Evolutionary conservation across 2,888 invertebrate genomes (phyloP).

Genomic region (Nemoura dubitans): DNA sequence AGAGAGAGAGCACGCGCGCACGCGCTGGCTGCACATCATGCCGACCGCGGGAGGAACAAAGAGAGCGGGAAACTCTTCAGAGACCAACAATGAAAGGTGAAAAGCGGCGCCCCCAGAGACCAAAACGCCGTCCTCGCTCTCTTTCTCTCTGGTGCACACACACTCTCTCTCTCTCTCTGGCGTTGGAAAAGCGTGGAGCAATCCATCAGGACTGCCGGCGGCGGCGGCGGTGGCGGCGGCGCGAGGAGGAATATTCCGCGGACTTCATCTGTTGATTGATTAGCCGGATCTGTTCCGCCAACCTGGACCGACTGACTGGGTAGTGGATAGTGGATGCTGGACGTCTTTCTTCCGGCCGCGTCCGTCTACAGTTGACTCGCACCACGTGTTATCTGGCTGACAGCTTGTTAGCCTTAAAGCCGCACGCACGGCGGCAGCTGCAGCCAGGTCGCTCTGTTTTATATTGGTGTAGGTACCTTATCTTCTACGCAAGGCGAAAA

Average conservation of each 20-base stretch:
- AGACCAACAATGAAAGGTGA: not conserved
- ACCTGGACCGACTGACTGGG: no score
- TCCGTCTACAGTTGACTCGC: not conserved
- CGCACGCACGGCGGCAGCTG: not conserved
- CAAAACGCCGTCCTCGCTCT: not conserved
- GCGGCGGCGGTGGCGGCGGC: not conserved
- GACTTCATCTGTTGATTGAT: not conserved
- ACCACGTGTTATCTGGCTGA: not conserved
- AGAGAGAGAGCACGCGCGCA: no score
- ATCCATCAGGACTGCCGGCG: not conserved
- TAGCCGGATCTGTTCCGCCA: not conserved
- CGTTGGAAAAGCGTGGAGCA: not conserved
- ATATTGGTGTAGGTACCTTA: no score
- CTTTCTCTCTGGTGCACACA: no score
- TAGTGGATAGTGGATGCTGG: no score
- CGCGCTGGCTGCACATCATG: not conserved
- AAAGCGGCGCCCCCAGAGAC: not conserved
- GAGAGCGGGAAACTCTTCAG: not conserved
- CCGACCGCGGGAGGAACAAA: not conserved
- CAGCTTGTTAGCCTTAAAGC: not conserved
- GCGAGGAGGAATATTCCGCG: not conserved
- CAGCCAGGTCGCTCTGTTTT: no score
- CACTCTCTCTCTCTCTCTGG: not conserved
- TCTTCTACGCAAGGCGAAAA: no score
- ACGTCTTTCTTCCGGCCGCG: not conserved